These are phyloP conservation scores for Desmodus rotundus DNA, from an alignment of 2,113 vertebrate genomes.

Conservation along the genomic window DNA sequence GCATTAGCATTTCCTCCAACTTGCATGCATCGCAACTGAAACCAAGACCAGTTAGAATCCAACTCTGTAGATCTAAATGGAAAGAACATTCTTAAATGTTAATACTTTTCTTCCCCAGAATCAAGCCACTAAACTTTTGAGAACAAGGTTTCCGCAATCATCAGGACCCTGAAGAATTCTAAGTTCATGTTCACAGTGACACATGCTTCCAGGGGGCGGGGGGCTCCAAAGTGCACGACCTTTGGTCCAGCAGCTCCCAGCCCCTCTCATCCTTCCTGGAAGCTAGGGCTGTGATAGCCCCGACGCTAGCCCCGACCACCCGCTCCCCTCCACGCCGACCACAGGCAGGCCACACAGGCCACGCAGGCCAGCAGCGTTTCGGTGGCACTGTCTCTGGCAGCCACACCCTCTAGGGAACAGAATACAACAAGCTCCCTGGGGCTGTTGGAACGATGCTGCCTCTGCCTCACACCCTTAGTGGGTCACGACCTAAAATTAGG, in stretches of 20 bases:
- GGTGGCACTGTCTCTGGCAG: rapidly evolving
- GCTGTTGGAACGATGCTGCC: neutral
- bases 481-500: neutral
- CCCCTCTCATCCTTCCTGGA: neutral
- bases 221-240: rapidly evolving
- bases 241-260: neutral
- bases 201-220: neutral
- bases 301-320: neutral
- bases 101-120: neutral
- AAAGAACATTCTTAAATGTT: neutral
- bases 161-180: neutral
- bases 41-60: conserved; percentile 99
- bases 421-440: neutral
- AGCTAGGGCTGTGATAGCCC: rapidly evolving
- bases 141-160: neutral
- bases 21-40: conserved; percentile 97
- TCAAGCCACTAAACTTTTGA: neutral
- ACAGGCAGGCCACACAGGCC: neutral
- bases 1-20: conserved; percentile 95
- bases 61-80: conserved; percentile 92
- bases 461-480: neutral
- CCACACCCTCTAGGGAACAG: neutral
- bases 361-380: neutral
- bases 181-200: neutral
- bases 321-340: neutral